phyloP scores from a whole-genome alignment of 1,140 invertebrate species.

The Pseudomyrmex concolor region DNA sequence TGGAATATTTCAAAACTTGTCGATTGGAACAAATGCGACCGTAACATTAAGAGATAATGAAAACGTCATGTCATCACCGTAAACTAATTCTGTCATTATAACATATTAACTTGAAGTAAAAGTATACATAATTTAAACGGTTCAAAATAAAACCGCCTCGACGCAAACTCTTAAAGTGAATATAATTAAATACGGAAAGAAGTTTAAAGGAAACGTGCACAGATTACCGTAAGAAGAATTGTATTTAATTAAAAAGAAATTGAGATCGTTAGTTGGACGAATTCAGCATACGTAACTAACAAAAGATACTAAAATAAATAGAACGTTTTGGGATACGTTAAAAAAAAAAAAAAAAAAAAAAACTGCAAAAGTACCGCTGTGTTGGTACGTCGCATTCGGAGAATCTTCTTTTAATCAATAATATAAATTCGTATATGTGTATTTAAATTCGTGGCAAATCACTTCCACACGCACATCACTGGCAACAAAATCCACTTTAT shows the following conservation, averaged over 20 bases:
- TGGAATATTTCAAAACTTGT: no score
- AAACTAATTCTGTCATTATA: background rate
- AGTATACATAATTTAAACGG: background rate
- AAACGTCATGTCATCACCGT: background rate
- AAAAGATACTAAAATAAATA: conserved; percentile 37
- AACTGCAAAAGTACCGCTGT: conserved; percentile 7
- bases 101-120: background rate
- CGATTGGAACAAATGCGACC: background rate
- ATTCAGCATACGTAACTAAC: conserved; percentile 25
- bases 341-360: conserved; percentile 11
- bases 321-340: conserved; percentile 14
- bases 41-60: no score
- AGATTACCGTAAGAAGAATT: conserved; percentile 33
- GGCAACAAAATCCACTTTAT: background rate
- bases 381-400: no score
- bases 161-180: conserved; percentile 8
- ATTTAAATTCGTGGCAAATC: background rate
- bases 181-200: conserved; percentile 19
- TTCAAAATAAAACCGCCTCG: background rate
- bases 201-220: conserved; percentile 25
- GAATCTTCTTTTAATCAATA: conserved; percentile 15
- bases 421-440: background rate
- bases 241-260: conserved; percentile 49
- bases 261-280: conserved; percentile 33
- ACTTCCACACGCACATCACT: background rate